Conservation (phyloP, 2,888 invertebrate genomes). For the Leucania comma region DNA sequence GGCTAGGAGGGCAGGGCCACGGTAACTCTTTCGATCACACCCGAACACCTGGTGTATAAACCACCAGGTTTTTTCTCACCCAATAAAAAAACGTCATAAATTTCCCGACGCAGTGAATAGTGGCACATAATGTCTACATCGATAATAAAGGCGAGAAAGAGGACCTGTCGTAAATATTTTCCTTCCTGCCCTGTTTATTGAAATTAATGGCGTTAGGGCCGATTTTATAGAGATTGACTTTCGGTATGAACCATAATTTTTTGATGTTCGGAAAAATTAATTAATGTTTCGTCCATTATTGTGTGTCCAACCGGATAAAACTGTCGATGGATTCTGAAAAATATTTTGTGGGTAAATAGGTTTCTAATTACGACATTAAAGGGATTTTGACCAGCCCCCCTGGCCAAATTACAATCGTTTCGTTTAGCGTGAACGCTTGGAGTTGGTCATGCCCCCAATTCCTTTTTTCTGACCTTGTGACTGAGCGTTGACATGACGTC, state of each 20-base stretch:
- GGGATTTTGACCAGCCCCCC: not conserved
- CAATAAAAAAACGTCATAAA: slow-evolving; percentile 16
- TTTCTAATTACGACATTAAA: not conserved
- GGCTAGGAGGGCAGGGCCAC: too few relatives aligned
- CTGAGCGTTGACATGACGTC: too few relatives aligned
- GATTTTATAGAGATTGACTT: slow-evolving; percentile 55
- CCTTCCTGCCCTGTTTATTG: slow-evolving; percentile 51
- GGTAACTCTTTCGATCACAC: too few relatives aligned
- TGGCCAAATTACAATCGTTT: too few relatives aligned
- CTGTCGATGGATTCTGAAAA: not conserved
- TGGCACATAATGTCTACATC: slow-evolving; percentile 32
- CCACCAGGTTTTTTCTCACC: not conserved
- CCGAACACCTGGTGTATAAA: too few relatives aligned
- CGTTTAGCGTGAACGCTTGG: too few relatives aligned
- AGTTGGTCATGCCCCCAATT: too few relatives aligned
- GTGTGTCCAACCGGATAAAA: not conserved
- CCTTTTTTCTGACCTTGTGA: too few relatives aligned
- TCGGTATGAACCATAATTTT: slow-evolving; percentile 30
- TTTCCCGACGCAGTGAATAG: slow-evolving; percentile 24
- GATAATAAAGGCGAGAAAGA: slow-evolving; percentile 36
- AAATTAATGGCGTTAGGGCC: slow-evolving; percentile 51
- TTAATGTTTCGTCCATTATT: slow-evolving; percentile 6
- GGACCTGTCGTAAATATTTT: slow-evolving; percentile 57
- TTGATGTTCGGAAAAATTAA: slow-evolving; percentile 9
- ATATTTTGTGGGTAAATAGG: not conserved